Evolutionary conservation across 2,888 invertebrate genomes (phyloP), one percentile per base, ranked within the genome.

Genomic region (Mystacides longicornis): DNA sequence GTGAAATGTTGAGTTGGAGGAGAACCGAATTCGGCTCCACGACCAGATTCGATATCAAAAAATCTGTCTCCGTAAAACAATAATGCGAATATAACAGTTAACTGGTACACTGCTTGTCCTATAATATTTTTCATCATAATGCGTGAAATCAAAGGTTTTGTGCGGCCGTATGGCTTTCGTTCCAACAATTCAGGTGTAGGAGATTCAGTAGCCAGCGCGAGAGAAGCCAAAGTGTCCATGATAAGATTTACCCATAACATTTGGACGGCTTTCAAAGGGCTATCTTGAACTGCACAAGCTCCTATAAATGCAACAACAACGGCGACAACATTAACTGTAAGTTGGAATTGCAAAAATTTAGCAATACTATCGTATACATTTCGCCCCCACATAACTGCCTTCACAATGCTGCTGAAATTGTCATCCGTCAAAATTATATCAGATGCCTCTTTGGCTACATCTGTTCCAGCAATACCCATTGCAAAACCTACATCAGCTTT

Each of bases 391-490:
- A 81, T 80, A 23, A 81, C 79, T 47, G 81, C 80, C 63, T 79
- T 81, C 18, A 82, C 80, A 52, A 81, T 81, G 63, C 77, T 76
- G 23, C 73, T 75, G 64, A 81, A 82, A 65, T 81, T 81, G 63
- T 82, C 81, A 64, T 82, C 80, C 1, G 80, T 79, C 47, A 81
- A 65, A 58, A 81, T 82, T 62, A 81, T 81, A 62, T 80, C 79
- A 0, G 80, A 81, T 1, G 82, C 81, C 65, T 82, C 81, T 65
- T 83, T 82, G 19, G 82, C 81, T 4, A 82, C 81, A 64, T 82
- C 82, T 4, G 81, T 82, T n/a, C 82, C 82, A 22, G 81, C 78
- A 55, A 82, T 80, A 55, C 82, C 80, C 80, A 80, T 81, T 23
- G 79, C 79, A 67, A 80, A 80, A 21, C 80, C 80, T 52, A 81